These are phyloP conservation scores for Saturnia pavonia DNA, from an alignment of 2,888 invertebrate genomes.

Conservation along the genomic window DNA sequence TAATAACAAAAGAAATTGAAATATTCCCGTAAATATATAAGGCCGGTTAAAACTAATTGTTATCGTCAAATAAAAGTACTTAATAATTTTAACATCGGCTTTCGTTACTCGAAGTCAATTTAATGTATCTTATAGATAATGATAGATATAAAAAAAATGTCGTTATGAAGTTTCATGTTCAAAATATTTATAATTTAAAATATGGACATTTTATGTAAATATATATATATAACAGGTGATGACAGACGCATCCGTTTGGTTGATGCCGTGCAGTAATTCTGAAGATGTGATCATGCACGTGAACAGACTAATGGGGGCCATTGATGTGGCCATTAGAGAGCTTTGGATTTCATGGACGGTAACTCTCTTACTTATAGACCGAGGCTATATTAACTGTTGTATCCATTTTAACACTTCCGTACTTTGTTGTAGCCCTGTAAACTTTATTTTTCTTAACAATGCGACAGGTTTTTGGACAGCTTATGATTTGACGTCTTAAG, in stretches of 20 bases:
- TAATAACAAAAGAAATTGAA: background rate
- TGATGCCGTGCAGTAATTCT: conserved; percentile 87
- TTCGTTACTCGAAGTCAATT: too few species aligned
- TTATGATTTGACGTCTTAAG: too few species aligned
- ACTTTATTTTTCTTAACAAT: too few species aligned
- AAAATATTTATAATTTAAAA: too few species aligned
- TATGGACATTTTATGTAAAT: too few species aligned
- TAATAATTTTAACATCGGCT: too few species aligned
- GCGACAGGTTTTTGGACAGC: too few species aligned
- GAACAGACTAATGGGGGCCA: conserved; percentile 81
- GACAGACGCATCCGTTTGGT: conserved; percentile 87
- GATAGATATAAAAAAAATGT: background rate
- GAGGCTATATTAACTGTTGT: background rate
- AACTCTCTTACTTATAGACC: conserved; percentile 10
- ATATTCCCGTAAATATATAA: background rate
- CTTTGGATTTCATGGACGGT: conserved; percentile 77
- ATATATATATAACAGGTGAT: conserved; percentile 80
- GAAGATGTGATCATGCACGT: conserved; percentile 87
- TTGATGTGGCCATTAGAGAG: conserved; percentile 76
- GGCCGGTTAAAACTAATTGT: background rate
- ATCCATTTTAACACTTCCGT: too few species aligned
- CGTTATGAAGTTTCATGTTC: too few species aligned
- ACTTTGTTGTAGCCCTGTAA: too few species aligned
- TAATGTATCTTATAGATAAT: background rate
- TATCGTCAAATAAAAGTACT: background rate